Percentiles rank a stretch among this genome's conserved stretches.
Conservation (phyloP, 2,888 invertebrate species). For the Microplitis manilae region DNA sequence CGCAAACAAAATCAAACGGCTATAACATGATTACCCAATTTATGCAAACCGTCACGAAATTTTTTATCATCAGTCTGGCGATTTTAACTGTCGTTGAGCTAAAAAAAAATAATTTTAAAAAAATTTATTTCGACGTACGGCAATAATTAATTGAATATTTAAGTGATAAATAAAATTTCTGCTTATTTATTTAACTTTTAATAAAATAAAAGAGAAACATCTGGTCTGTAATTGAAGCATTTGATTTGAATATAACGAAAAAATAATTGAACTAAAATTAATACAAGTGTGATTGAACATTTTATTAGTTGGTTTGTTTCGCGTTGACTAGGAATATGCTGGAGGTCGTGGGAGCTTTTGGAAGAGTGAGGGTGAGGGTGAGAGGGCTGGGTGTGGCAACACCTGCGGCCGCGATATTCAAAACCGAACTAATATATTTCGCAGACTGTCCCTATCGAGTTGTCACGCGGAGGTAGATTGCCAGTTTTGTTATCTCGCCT, state of each 20-base stretch:
- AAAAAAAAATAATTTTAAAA: neutral
- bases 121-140: neutral
- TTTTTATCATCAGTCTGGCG: neutral
- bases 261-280: neutral
- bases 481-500: constrained; percentile 44
- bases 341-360: constrained; percentile 13
- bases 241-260: neutral
- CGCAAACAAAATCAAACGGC: constrained; percentile 46
- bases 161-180: neutral
- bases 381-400: constrained; percentile 19
- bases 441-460: constrained; percentile 44
- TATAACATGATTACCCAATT: constrained; percentile 48
- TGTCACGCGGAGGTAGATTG: constrained; percentile 44
- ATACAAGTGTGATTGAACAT: constrained; percentile 1
- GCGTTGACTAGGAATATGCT: constrained; percentile 18
- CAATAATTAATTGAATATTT: neutral
- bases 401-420: constrained; percentile 18
- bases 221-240: neutral
- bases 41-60: constrained; percentile 8
- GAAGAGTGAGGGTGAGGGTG: neutral
- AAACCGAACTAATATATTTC: constrained; percentile 47
- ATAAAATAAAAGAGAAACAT: neutral
- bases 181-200: neutral
- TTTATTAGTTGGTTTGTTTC: constrained; percentile 25
- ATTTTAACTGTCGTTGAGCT: neutral